These are phyloP conservation scores for Eurois occulta DNA, from an alignment of 2,888 invertebrate species.

Conservation along the genomic window DNA sequence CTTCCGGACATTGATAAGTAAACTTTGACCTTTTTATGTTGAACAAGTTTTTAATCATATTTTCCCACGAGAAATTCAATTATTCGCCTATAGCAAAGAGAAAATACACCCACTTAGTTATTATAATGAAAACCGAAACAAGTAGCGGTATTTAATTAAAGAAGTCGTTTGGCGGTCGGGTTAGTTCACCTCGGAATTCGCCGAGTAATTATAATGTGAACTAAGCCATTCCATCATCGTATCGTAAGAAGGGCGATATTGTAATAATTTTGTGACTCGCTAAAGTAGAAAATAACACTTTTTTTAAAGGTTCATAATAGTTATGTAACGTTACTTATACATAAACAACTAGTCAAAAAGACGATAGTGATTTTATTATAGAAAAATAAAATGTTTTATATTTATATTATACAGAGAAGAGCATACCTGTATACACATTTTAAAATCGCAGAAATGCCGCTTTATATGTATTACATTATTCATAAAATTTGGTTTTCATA, in stretches of 20 bases:
- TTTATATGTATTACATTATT: conserved; percentile 77
- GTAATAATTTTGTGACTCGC: conserved; percentile 22
- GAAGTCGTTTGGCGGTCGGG: conserved; percentile 52
- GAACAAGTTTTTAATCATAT: conserved; percentile 35
- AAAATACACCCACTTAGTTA: conserved; percentile 51
- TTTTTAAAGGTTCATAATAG: background rate
- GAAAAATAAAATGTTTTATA: background rate
- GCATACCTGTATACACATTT: conserved; percentile 54
- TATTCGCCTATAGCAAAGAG: conserved; percentile 35
- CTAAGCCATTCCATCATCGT: conserved; percentile 67
- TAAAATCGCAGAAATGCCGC: conserved; percentile 69
- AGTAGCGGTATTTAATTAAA: conserved; percentile 58
- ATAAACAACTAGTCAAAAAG: background rate
- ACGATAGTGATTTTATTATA: background rate
- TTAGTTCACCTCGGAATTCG: conserved; percentile 61
- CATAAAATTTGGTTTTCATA: conserved; percentile 77
- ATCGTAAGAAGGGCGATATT: conserved; percentile 55
- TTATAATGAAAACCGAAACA: conserved; percentile 58
- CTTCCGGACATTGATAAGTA: conserved; percentile 5
- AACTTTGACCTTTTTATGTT: conserved; percentile 30
- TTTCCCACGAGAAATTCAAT: conserved; percentile 41
- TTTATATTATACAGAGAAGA: conserved; percentile 15
- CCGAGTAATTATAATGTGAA: conserved; percentile 66
- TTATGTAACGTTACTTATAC: background rate
- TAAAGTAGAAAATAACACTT: background rate